Conservation (phyloP, 2,113 vertebrate species). For the Motacilla tschutschensis region DNA sequence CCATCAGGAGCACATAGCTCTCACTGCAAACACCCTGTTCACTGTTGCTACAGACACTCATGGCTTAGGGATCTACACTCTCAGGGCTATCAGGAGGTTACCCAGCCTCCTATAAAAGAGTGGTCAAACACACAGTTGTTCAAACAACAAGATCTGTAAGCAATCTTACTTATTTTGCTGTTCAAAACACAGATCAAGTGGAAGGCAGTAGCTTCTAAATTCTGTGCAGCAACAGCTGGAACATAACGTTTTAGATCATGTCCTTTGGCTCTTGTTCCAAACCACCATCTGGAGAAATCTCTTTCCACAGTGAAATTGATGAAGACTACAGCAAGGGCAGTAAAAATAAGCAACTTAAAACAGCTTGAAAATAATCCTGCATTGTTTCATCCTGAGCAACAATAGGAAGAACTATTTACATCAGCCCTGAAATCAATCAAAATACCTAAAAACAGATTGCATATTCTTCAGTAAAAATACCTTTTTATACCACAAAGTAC, state of each 20-base stretch:
- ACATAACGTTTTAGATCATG: constrained; percentile 10
- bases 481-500: neutral
- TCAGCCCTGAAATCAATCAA: neutral
- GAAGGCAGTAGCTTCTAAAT: constrained; percentile 13
- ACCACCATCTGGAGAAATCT: constrained; percentile 54
- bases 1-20: neutral
- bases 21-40: neutral
- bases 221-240: constrained; percentile 27
- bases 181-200: neutral
- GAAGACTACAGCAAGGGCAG: constrained; percentile 22
- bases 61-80: neutral
- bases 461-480: neutral
- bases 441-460: neutral
- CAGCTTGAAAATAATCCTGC: neutral
- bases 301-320: neutral
- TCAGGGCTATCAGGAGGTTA: neutral
- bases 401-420: constrained; percentile 1
- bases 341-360: constrained; percentile 24
- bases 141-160: neutral
- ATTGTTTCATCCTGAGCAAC: neutral
- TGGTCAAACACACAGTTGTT: neutral
- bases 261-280: constrained; percentile 52
- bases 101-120: neutral
- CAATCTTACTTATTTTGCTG: neutral
- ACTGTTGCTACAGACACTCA: neutral